Evolutionary conservation across 2,797 vertebrate genomes (phyloP).

Genomic region (Alfaro cultratus): DNA sequence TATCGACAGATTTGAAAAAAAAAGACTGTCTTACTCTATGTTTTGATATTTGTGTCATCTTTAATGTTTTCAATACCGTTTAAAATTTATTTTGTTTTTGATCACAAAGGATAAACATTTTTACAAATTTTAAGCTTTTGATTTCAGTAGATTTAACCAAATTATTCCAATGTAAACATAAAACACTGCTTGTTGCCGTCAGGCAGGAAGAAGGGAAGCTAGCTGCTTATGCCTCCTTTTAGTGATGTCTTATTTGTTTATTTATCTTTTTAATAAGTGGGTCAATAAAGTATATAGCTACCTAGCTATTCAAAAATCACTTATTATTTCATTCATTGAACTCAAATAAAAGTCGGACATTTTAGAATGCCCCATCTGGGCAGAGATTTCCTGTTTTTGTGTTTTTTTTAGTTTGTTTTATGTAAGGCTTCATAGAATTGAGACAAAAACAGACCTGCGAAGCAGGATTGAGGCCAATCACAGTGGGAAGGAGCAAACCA

Average conservation of each 20-base stretch:
- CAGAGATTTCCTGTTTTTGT: neutral
- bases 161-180: neutral
- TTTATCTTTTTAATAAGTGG: neutral
- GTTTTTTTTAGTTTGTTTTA: constrained; percentile 12
- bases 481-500: constrained; percentile 40
- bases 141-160: neutral
- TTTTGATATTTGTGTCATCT: neutral
- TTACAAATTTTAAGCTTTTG: neutral
- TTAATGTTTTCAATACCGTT: neutral
- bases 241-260: neutral
- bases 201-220: no score
- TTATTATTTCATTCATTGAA: neutral
- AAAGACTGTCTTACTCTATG: neutral
- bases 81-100: neutral
- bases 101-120: neutral
- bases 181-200: neutral
- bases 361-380: neutral
- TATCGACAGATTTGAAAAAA: neutral
- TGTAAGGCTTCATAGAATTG: constrained; percentile 60
- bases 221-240: no score
- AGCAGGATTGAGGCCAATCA: constrained; percentile 73
- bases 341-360: neutral
- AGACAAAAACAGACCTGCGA: constrained; percentile 35
- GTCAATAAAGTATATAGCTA: neutral
- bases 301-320: neutral